Conservation (phyloP, 2,888 invertebrate genomes). For the Caenorhabditis parvicauda region DNA sequence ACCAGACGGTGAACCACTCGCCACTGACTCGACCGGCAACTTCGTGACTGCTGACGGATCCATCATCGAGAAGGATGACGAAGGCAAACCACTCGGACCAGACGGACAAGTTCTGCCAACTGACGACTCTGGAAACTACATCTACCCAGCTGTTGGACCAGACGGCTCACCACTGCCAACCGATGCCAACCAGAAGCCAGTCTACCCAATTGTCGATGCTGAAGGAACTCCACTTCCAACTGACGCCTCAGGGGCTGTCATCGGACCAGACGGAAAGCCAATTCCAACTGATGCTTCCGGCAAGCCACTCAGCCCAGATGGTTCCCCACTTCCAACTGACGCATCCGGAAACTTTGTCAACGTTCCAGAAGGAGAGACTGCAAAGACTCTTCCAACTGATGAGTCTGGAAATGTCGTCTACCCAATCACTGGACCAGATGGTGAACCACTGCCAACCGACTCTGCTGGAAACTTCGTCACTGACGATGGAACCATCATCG, state of each 20-base stretch:
- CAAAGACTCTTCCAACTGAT: constrained; percentile 14
- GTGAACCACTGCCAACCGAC: constrained; percentile 21
- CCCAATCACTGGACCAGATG: constrained; percentile 23
- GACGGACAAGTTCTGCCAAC: constrained; percentile 27
- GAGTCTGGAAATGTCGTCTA: constrained; percentile 18
- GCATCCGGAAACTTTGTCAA: constrained; percentile 8
- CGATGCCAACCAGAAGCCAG: constrained; percentile 8
- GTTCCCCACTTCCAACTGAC: constrained; percentile 22
- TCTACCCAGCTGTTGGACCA: constrained; percentile 24
- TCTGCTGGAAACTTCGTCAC: constrained; percentile 22
- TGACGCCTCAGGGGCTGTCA: constrained; percentile 8
- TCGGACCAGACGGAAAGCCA: constrained; percentile 10
- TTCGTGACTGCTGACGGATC: constrained; percentile 14
- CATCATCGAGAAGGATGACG: constrained; percentile 23
- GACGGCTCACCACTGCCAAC: constrained; percentile 20
- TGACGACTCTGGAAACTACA: constrained; percentile 25
- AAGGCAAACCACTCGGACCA: constrained; percentile 20
- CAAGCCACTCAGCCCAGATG: constrained; percentile 28
- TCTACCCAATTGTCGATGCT: constrained; percentile 17
- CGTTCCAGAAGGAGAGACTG: constrained; percentile 3
- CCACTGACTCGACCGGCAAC: constrained; percentile 22
- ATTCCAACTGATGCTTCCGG: constrained; percentile 35
- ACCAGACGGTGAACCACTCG: constrained; percentile 20
- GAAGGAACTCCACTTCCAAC: constrained; percentile 15
- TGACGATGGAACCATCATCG: constrained; percentile 15